Conservation (phyloP, 2,113 vertebrate species). For the Trogon surrucura region DNA sequence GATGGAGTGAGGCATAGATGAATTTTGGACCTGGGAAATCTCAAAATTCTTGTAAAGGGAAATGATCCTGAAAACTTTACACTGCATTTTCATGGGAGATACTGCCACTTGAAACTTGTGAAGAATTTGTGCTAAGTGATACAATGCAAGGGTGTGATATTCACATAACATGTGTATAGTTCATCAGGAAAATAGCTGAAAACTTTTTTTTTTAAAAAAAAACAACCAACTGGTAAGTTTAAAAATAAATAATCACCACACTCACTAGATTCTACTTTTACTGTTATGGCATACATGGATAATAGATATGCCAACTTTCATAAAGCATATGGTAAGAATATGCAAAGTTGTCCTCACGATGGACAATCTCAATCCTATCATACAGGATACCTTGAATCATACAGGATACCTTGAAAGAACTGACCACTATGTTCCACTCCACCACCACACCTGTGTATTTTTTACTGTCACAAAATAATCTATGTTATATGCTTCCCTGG, state of each 20-base stretch:
- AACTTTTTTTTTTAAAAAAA: not conserved
- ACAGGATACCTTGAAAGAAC: not conserved
- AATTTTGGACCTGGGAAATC: conserved; percentile 6
- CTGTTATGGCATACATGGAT: not conserved
- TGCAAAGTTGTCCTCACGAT: not conserved
- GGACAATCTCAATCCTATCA: not conserved
- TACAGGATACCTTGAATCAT: not conserved
- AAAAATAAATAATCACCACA: not conserved
- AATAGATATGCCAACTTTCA: not conserved
- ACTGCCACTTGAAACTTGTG: not conserved
- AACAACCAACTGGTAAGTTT: not conserved
- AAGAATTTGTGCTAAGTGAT: not conserved
- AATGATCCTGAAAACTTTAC: conserved; percentile 42
- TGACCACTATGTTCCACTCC: not conserved
- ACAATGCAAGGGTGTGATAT: not conserved
- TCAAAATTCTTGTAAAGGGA: conserved; percentile 34
- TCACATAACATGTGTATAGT: not conserved
- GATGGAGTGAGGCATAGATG: not conserved
- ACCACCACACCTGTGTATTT: not conserved
- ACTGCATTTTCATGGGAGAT: not conserved
- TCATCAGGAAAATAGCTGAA: not conserved
- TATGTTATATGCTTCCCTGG: not conserved
- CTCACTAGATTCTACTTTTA: not conserved
- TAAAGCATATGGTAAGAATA: not conserved
- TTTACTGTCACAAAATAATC: not conserved